Percentiles rank a stretch among this genome's conserved stretches.
These are phyloP conservation scores for Oligia strigilis DNA, from an alignment of 2,888 invertebrate genomes.

Conservation along the genomic window DNA sequence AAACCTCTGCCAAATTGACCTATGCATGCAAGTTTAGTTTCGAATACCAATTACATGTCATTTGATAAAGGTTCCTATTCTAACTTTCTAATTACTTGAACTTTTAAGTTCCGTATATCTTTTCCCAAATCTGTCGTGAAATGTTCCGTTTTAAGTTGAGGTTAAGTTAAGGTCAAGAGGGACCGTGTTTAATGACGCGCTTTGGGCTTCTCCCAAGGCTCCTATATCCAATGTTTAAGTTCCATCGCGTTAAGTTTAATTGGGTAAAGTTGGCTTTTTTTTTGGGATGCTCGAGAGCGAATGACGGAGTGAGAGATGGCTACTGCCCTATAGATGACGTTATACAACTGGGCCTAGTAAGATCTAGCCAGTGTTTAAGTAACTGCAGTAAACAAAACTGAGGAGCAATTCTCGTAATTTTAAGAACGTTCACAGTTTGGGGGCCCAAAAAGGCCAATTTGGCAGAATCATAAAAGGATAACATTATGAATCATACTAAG, in stretches of 20 bases:
- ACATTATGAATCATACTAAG: too few species aligned
- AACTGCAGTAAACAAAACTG: neutral
- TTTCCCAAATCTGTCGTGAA: conserved; percentile 35
- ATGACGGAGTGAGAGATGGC: neutral
- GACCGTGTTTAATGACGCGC: conserved; percentile 45
- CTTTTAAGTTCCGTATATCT: conserved; percentile 29
- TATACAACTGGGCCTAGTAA: neutral
- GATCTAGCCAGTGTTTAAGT: neutral
- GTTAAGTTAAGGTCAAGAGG: conserved; percentile 46
- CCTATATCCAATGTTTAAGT: conserved; percentile 36
- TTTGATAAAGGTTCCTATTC: neutral
- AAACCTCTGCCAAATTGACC: neutral
- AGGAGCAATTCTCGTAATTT: too few species aligned
- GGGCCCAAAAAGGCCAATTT: too few species aligned
- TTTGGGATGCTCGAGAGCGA: conserved; percentile 1
- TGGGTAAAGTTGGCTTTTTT: conserved; percentile 39
- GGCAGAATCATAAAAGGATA: too few species aligned
- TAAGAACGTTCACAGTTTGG: too few species aligned
- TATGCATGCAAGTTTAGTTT: neutral
- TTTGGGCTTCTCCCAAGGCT: conserved; percentile 42
- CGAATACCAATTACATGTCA: neutral
- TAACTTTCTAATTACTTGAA: conserved; percentile 16
- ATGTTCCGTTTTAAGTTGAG: conserved; percentile 41
- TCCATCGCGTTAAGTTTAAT: conserved; percentile 47
- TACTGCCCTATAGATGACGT: neutral